phyloP scores from a whole-genome alignment of 2,113 vertebrate species.

The Garra rufa region DNA sequence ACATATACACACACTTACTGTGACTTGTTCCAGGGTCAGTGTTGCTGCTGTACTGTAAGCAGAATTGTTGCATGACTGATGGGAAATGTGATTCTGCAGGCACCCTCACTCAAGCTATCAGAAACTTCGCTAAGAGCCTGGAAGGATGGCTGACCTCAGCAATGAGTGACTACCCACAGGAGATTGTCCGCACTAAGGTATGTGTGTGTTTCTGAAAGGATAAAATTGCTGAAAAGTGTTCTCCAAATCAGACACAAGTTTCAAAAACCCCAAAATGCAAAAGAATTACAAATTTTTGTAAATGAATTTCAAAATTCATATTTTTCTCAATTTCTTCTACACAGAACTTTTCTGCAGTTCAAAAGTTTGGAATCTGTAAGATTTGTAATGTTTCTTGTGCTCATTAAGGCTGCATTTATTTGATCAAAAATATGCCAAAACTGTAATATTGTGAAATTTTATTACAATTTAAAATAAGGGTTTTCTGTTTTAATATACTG shows the following conservation, averaged over 20 bases:
- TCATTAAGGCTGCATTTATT: too few relatives aligned
- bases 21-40: background rate
- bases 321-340: background rate
- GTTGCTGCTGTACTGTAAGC: background rate
- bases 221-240: background rate
- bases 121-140: slow-evolving; percentile 97
- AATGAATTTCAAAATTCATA: background rate
- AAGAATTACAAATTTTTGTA: background rate
- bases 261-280: background rate
- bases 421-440: too few relatives aligned
- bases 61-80: slow-evolving; percentile 25
- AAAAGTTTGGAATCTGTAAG: too few relatives aligned
- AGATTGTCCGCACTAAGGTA: slow-evolving; percentile 94
- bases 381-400: too few relatives aligned
- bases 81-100: slow-evolving; percentile 72
- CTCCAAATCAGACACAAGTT: background rate
- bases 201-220: background rate
- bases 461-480: too few relatives aligned
- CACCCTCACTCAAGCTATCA: slow-evolving; percentile 94
- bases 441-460: too few relatives aligned
- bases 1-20: background rate
- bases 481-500: too few relatives aligned
- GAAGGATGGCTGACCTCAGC: slow-evolving; percentile 95
- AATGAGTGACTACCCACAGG: slow-evolving; percentile 92
- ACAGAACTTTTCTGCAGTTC: too few relatives aligned